Evolutionary conservation across 2,113 vertebrate species (phyloP).

Genomic region (Coryphaenoides rupestris): DNA sequence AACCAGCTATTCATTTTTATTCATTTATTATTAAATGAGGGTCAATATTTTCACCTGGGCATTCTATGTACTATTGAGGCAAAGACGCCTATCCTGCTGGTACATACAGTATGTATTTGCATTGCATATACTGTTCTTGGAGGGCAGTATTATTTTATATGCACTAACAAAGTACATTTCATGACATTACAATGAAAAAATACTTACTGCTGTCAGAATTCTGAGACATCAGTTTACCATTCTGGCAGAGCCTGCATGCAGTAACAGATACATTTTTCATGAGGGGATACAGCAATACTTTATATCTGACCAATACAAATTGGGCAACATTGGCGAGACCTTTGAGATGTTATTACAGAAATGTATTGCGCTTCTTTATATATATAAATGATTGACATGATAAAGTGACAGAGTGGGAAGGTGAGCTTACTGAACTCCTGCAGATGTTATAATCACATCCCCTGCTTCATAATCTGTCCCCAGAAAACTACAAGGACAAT

Average conservation of each 20-base stretch:
- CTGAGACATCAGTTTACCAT: constrained; percentile 85
- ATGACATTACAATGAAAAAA: no score
- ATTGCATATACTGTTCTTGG: no score
- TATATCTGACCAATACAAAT: no score
- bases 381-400: no score
- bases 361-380: not conserved
- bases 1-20: no score
- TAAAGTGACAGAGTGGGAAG: no score
- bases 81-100: no score
- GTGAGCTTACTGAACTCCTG: constrained; percentile 88
- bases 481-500: constrained; percentile 90
- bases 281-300: constrained; percentile 2
- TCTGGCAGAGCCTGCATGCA: constrained; percentile 79
- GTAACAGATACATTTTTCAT: constrained; percentile 18
- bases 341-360: not conserved
- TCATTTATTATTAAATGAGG: no score
- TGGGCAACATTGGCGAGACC: not conserved
- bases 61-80: no score
- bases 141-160: no score
- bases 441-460: constrained; percentile 84
- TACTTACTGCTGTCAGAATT: constrained; percentile 71
- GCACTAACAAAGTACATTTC: no score
- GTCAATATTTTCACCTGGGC: no score
- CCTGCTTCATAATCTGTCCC: constrained; percentile 87
- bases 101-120: not conserved